phyloP scores from a whole-genome alignment of 2,888 invertebrate species.

The Bugulina stolonifera region DNA sequence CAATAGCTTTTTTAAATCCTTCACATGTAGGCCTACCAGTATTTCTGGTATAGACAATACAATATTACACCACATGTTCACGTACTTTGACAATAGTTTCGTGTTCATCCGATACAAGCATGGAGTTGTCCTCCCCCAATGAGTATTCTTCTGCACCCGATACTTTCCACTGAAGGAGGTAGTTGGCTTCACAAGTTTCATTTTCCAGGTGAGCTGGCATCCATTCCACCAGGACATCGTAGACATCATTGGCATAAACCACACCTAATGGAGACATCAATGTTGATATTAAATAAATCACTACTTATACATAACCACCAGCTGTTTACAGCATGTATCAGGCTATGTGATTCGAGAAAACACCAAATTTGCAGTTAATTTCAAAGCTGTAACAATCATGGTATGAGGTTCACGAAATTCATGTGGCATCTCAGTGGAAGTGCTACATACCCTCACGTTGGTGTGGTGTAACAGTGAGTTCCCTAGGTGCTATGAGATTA shows the following conservation, averaged over 20 bases:
- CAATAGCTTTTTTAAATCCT: too few species aligned
- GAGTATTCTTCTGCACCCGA: neutral
- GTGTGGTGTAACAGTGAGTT: neutral
- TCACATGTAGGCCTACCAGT: too few species aligned
- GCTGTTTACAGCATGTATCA: too few species aligned
- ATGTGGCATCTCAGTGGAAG: neutral
- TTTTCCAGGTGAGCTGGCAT: neutral
- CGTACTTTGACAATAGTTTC: neutral
- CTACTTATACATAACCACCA: too few species aligned
- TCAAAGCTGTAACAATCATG: too few species aligned
- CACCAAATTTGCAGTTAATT: too few species aligned
- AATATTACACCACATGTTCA: too few species aligned
- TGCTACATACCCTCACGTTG: neutral
- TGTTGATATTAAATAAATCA: too few species aligned
- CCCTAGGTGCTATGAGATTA: neutral
- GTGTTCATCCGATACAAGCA: neutral
- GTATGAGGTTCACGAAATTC: too few species aligned
- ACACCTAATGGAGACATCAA: neutral
- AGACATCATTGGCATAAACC: neutral
- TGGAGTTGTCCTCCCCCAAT: neutral
- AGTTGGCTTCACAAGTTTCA: conserved; percentile 10
- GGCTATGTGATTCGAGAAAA: too few species aligned
- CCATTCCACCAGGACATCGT: neutral
- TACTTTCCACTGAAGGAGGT: neutral
- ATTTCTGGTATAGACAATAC: too few species aligned